Conservation (phyloP, 2,888 invertebrate genomes). For the Stomorhina lunata region DNA sequence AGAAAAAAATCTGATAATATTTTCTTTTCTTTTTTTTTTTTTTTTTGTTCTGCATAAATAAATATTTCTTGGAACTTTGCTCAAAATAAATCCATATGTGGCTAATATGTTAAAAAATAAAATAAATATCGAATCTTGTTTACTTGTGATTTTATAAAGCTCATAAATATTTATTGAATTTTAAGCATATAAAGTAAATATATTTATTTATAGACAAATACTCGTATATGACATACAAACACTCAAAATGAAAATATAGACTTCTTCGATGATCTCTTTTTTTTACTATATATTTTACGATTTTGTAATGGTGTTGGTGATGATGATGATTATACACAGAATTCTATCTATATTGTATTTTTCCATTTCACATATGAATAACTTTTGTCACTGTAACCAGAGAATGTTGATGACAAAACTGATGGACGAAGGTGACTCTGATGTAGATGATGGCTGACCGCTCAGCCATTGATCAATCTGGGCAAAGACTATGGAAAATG, state of each 20-base stretch:
- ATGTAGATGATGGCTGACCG: not conserved
- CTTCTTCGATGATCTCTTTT: constrained; percentile 29
- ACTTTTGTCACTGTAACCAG: constrained; percentile 68
- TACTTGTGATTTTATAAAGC: constrained; percentile 68
- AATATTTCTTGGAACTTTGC: constrained; percentile 27
- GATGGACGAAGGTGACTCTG: constrained; percentile 1
- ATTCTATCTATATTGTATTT: constrained; percentile 70
- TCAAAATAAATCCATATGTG: constrained; percentile 60
- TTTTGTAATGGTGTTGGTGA: constrained; percentile 72
- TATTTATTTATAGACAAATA: constrained; percentile 23
- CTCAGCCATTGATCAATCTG: constrained; percentile 32
- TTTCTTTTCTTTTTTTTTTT: too few species aligned
- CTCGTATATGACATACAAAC: constrained; percentile 5
- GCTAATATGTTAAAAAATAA: constrained; percentile 39
- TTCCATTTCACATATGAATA: constrained; percentile 78
- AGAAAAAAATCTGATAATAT: not conserved
- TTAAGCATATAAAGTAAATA: constrained; percentile 73
- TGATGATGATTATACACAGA: too few species aligned
- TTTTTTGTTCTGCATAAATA: constrained; percentile 43
- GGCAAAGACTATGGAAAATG: constrained; percentile 11
- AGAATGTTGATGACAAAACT: constrained; percentile 2
- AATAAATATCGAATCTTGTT: constrained; percentile 21
- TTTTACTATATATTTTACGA: constrained; percentile 20
- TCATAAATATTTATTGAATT: constrained; percentile 79
- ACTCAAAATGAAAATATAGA: not conserved